Evolutionary conservation across 1,140 invertebrate genomes (phyloP).

Genomic region (Oedothorax gibbosus): DNA sequence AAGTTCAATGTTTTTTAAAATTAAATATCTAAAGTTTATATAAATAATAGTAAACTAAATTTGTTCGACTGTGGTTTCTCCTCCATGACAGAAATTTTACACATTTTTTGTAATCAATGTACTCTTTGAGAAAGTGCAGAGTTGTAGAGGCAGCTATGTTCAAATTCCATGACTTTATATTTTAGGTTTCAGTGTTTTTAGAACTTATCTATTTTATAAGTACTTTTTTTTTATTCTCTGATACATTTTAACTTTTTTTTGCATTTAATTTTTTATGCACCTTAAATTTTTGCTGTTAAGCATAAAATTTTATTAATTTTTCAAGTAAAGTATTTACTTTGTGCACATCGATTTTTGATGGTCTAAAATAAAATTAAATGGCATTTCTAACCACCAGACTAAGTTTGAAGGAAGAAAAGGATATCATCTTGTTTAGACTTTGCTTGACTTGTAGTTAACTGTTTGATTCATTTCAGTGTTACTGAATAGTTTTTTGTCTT

Average conservation of each 20-base stretch:
- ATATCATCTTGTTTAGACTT: too few relatives aligned
- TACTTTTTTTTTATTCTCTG: constrained; percentile 34
- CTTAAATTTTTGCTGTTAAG: constrained; percentile 6
- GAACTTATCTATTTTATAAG: constrained; percentile 26
- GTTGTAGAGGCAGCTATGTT: constrained; percentile 51
- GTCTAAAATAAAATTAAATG: too few relatives aligned
- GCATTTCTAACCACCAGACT: too few relatives aligned
- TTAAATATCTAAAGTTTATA: constrained; percentile 35
- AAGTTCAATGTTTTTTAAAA: constrained; percentile 32
- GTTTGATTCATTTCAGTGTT: too few relatives aligned
- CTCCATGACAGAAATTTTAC: constrained; percentile 35
- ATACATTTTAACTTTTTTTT: constrained; percentile 24
- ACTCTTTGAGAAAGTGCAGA: constrained; percentile 18
- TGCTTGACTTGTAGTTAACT: too few relatives aligned
- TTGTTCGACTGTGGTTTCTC: constrained; percentile 23
- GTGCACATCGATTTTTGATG: too few relatives aligned
- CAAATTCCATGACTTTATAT: constrained; percentile 34
- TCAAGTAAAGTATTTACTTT: too few relatives aligned
- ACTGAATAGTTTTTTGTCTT: too few relatives aligned
- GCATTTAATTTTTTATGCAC: constrained; percentile 13
- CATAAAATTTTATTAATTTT: not conserved
- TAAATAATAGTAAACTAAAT: constrained; percentile 8
- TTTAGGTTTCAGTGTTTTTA: constrained; percentile 29
- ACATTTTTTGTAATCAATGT: constrained; percentile 31
- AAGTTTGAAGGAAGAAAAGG: too few relatives aligned